These are phyloP conservation scores for Oryzias curvinotus DNA, from an alignment of 2,113 vertebrate genomes.

Conservation along the genomic window DNA sequence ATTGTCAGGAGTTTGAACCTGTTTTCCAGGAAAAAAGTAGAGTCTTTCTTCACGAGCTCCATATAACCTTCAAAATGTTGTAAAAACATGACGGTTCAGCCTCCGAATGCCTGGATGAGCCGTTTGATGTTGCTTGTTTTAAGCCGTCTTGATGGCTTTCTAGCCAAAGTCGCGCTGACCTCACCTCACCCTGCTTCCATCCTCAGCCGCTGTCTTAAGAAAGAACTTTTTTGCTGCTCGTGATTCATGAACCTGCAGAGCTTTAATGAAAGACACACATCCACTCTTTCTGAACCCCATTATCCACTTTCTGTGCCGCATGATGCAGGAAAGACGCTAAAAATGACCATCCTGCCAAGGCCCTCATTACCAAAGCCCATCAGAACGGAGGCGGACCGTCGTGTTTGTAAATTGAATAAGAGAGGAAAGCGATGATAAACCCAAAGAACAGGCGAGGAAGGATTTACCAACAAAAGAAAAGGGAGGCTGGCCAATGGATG, in stretches of 20 bases:
- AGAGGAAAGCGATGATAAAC: slow-evolving; percentile 51
- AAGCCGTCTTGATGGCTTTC: too few species aligned
- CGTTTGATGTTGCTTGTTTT: too few species aligned
- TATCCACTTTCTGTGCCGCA: slow-evolving; percentile 58
- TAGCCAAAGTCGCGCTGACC: too few species aligned
- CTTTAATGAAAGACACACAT: slow-evolving; percentile 64
- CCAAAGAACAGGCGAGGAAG: slow-evolving; percentile 31
- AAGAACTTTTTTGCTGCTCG: slow-evolving; percentile 46
- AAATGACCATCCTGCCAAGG: slow-evolving; percentile 50
- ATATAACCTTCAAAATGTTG: neutral
- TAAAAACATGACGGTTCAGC: slow-evolving; percentile 23
- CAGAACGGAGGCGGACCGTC: slow-evolving; percentile 3
- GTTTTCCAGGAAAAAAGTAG: too few species aligned
- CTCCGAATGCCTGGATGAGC: slow-evolving; percentile 24
- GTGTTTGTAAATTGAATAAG: slow-evolving; percentile 27
- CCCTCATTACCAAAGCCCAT: slow-evolving; percentile 59
- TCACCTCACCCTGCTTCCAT: slow-evolving; percentile 22
- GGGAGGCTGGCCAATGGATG: slow-evolving; percentile 29
- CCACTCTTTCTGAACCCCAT: slow-evolving; percentile 64
- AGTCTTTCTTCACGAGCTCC: too few species aligned
- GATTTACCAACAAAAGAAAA: slow-evolving; percentile 57
- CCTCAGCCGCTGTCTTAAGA: slow-evolving; percentile 26
- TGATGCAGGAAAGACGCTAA: slow-evolving; percentile 47
- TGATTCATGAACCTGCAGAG: slow-evolving; percentile 66
- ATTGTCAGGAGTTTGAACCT: too few species aligned